Evolutionary conservation across 2,888 invertebrate genomes (phyloP).

Genomic region (Amiota minor): DNA sequence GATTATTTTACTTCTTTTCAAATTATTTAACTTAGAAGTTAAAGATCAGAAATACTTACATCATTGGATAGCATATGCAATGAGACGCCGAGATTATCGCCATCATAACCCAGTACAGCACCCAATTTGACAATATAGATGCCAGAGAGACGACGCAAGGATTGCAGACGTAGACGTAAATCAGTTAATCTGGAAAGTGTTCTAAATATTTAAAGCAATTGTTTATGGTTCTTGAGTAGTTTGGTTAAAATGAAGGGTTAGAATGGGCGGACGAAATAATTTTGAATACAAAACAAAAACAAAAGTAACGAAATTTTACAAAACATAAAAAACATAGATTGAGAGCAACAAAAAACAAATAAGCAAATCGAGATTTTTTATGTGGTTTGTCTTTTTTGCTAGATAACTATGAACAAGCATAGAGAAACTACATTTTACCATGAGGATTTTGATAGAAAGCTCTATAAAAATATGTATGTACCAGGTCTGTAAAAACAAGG

Average conservation of each 20-base stretch:
- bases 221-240: slow-evolving; percentile 48
- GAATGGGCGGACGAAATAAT: slow-evolving; percentile 73
- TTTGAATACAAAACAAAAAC: slow-evolving; percentile 65
- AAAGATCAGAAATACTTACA: slow-evolving; percentile 73
- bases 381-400: not conserved
- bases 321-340: slow-evolving; percentile 40
- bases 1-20: slow-evolving; percentile 19
- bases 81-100: slow-evolving; percentile 77
- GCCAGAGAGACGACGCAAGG: slow-evolving; percentile 86
- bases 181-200: slow-evolving; percentile 80
- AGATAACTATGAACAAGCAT: not conserved
- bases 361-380: slow-evolving; percentile 30
- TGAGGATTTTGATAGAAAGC: not conserved
- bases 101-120: slow-evolving; percentile 82
- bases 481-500: too few relatives aligned
- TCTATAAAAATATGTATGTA: not conserved
- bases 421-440: not conserved
- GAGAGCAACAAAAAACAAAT: slow-evolving; percentile 40
- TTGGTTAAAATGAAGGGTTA: slow-evolving; percentile 65
- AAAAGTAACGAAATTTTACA: slow-evolving; percentile 57
- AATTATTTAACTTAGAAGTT: not conserved
- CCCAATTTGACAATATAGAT: slow-evolving; percentile 88
- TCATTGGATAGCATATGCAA: slow-evolving; percentile 76
- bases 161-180: slow-evolving; percentile 85
- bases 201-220: slow-evolving; percentile 65